These are phyloP conservation scores for Ellobius talpinus DNA, from an alignment of 2,113 vertebrate species.

Conservation along the genomic window DNA sequence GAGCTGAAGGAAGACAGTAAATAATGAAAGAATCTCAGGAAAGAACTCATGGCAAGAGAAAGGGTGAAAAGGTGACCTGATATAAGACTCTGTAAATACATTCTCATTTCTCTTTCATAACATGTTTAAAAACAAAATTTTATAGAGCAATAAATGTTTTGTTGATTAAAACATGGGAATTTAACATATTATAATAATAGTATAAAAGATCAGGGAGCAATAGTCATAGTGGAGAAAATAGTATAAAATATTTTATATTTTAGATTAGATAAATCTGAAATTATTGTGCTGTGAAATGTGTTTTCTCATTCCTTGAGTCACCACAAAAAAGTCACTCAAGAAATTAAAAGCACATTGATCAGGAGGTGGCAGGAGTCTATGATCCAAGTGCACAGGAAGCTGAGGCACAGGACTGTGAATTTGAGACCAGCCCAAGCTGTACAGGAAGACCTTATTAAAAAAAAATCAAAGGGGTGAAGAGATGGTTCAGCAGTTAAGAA, in stretches of 20 bases:
- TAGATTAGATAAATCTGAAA: slow-evolving; percentile 7
- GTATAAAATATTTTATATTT: background rate
- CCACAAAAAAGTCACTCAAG: background rate
- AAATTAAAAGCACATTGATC: background rate
- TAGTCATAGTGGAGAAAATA: background rate
- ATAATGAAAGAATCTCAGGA: background rate
- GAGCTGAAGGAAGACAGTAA: background rate
- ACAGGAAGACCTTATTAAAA: background rate
- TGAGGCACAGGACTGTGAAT: background rate
- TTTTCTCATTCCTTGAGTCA: slow-evolving; percentile 41
- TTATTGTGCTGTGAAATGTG: background rate
- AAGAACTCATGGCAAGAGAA: background rate
- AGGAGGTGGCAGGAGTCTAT: background rate
- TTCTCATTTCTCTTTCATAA: background rate
- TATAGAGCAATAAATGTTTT: slow-evolving; percentile 4
- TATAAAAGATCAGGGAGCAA: background rate
- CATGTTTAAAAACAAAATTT: slow-evolving; percentile 30
- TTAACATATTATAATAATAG: background rate
- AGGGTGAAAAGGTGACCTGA: background rate
- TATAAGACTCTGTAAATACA: background rate
- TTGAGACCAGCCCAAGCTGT: background rate
- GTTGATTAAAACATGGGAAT: background rate
- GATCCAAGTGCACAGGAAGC: background rate
- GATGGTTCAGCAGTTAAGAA: background rate
- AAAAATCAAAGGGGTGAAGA: background rate